Base-by-base conservation (phyloP, 2,113 vertebrate species). In the Bubo bubo region DNA sequence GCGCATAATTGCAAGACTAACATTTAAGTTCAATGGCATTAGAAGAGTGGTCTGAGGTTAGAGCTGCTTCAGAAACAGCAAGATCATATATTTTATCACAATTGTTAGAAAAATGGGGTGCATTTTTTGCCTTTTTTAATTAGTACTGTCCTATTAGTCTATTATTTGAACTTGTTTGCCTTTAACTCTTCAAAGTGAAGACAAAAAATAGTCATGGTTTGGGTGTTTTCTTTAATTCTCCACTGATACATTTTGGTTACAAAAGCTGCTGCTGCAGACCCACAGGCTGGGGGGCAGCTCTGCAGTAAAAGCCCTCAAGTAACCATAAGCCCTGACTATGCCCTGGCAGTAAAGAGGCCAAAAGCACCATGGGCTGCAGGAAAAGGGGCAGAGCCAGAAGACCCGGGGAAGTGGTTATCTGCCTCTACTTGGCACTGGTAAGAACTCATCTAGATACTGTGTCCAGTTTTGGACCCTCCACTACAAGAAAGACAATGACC, bases 401-500 rank as follows among this genome's bases (percentile, higher is more conserved):
- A 66, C 2, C 0, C 19, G 35, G 12, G 6, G 6, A 81, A 79
- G 7, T 10, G 3, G 2, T 30, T 74, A 81, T 6, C 1, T 2
- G 4, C 0, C 6, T 64, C 17, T 56, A 2, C 8, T 35, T 4
- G 3, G 9, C 5, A 37, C 35, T 43, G 66, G 8, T 23, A 84
- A 62, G 15, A 74, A n/a, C 10, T 30, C 3, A 5, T 47, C 23
- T 21, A 75, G n/a, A 68, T 39, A n/a, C 4, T 21, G 4, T 20
- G 24, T n/a, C 27, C 59, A 23, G 17, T 70, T 90, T 87, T 92
- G 23, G 12, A 52, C 6, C 4, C 19, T 68, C 4, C n/a, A 32
- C 12, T 64, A 19, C 8, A 70, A 64, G 15, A 70, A 59, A 77
- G 14, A 13, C 8, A 37, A 23, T 6, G 5, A 39, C 8, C 4